These are phyloP conservation scores for Clitarchus hookeri DNA, from an alignment of 2,888 invertebrate genomes.

Conservation along the genomic window DNA sequence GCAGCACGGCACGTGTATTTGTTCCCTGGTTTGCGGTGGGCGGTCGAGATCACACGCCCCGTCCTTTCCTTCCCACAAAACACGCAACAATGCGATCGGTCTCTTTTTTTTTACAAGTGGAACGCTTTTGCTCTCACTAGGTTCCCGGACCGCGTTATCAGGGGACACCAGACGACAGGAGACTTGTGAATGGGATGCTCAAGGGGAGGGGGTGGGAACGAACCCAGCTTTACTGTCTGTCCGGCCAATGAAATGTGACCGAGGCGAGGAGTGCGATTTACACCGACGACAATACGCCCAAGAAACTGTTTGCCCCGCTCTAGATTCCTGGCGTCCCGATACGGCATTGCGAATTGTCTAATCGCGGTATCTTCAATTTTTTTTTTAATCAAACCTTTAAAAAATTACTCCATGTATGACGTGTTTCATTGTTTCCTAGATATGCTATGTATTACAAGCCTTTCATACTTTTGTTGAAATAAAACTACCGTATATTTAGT, in stretches of 20 bases:
- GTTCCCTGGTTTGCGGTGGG: neutral
- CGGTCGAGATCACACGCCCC: neutral
- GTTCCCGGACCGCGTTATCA: neutral
- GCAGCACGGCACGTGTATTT: too few relatives aligned
- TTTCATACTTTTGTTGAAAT: too few relatives aligned
- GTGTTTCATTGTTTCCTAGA: too few relatives aligned
- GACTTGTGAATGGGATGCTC: neutral
- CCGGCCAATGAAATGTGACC: neutral
- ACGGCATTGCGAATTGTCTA: too few relatives aligned
- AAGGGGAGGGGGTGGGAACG: neutral
- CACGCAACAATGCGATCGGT: neutral
- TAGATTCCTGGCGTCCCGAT: too few relatives aligned
- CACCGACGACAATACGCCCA: neutral
- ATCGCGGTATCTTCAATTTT: too few relatives aligned
- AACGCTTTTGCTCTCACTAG: neutral
- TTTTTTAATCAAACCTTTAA: too few relatives aligned
- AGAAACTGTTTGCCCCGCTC: neutral
- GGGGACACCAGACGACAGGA: neutral
- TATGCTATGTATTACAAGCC: too few relatives aligned
- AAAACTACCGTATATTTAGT: too few relatives aligned
- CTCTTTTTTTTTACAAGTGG: neutral
- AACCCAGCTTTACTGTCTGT: neutral
- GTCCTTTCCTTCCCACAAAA: neutral
- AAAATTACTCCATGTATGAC: too few relatives aligned
- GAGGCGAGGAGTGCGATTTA: neutral